Conservation (phyloP, 1,140 invertebrate genomes). For the Zaprionus ghesquierei region DNA sequence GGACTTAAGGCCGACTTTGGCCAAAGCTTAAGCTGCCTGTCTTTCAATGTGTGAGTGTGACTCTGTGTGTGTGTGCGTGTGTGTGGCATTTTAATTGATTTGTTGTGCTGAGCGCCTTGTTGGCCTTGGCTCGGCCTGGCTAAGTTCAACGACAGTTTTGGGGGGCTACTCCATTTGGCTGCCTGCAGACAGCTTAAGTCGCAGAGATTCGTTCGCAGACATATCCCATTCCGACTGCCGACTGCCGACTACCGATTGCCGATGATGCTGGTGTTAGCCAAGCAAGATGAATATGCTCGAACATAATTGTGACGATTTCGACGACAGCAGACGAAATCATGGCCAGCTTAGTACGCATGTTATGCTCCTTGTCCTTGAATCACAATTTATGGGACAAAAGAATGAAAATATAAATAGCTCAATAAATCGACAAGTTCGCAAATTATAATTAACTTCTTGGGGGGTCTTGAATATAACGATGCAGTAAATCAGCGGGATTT, state of each 20-base stretch:
- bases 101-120: slow-evolving; percentile 54
- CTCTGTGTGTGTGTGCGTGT: slow-evolving; percentile 12
- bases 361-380: background rate
- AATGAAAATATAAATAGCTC: background rate
- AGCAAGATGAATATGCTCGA: background rate
- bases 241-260: slow-evolving; percentile 28
- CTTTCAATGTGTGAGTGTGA: background rate
- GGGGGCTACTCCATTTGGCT: background rate
- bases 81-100: slow-evolving; percentile 72
- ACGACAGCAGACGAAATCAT: background rate
- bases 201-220: slow-evolving; percentile 46
- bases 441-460: background rate
- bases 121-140: slow-evolving; percentile 32
- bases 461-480: background rate
- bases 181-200: slow-evolving; percentile 56
- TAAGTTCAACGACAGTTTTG: slow-evolving; percentile 48
- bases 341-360: background rate
- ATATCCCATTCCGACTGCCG: no score
- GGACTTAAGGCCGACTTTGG: slow-evolving; percentile 61
- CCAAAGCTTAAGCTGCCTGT: slow-evolving; percentile 49
- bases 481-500: background rate
- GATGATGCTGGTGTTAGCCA: background rate
- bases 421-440: background rate
- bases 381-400: background rate
- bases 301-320: background rate